phyloP scores from a whole-genome alignment of 1,140 invertebrate genomes.

The Bombus waltoni region DNA sequence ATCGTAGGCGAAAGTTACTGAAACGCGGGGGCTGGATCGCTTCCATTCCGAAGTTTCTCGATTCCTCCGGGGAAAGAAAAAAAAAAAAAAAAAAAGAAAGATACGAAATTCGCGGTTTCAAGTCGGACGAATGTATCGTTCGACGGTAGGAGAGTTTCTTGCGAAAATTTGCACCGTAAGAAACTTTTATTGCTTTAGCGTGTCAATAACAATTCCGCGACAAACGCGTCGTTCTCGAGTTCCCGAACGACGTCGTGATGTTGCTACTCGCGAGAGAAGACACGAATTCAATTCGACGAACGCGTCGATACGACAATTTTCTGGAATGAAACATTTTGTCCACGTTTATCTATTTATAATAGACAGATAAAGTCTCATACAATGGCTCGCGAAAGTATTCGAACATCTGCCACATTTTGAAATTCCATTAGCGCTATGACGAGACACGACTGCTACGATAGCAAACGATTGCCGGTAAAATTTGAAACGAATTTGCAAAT shows the following conservation, averaged over 20 bases:
- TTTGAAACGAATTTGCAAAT: too few relatives aligned
- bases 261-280: neutral
- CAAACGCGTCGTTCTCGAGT: neutral
- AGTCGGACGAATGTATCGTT: neutral
- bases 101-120: neutral
- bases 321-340: neutral
- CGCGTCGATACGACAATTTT: neutral
- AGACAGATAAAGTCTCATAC: too few relatives aligned
- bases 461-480: too few relatives aligned
- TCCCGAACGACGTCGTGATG: neutral
- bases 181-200: conserved; percentile 37
- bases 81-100: neutral
- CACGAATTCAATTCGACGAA: neutral
- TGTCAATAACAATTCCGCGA: conserved; percentile 18
- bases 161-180: neutral
- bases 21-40: neutral
- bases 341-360: neutral
- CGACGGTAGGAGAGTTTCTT: neutral
- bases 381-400: neutral
- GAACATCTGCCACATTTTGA: neutral
- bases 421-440: neutral
- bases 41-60: conserved; percentile 1
- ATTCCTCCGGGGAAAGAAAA: neutral
- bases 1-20: conserved; percentile 12
- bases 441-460: too few relatives aligned